Percentiles rank a stretch among this genome's conserved stretches.
Conservation (phyloP, 2,888 invertebrate genomes). For the Lucinisca nassula region DNA sequence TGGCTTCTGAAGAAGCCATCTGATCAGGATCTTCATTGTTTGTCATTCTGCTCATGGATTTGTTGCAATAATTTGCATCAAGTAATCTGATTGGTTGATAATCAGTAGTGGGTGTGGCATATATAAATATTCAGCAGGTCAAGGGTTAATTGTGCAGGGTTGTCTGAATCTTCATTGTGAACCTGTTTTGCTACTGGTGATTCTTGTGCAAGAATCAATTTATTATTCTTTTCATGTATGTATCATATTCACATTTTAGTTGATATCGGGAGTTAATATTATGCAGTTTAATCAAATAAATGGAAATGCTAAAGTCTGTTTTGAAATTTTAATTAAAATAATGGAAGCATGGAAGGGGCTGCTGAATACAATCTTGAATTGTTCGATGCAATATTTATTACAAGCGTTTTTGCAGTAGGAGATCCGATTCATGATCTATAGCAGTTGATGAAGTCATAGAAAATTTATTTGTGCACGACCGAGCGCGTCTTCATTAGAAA, state of each 20-base stretch:
- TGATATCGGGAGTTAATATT: not conserved
- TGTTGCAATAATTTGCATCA: too few relatives aligned
- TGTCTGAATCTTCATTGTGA: too few relatives aligned
- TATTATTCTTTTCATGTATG: conserved; percentile 6
- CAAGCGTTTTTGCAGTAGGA: not conserved
- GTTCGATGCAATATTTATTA: conserved; percentile 7
- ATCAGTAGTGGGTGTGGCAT: too few relatives aligned
- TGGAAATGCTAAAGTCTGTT: conserved; percentile 14
- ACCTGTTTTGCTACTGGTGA: too few relatives aligned
- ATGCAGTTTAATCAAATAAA: conserved; percentile 17
- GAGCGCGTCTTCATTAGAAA: not conserved
- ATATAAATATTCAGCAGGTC: too few relatives aligned
- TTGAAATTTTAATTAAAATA: conserved; percentile 44
- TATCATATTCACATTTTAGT: not conserved
- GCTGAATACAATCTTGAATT: not conserved
- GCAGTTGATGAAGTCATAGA: not conserved
- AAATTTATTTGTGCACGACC: not conserved
- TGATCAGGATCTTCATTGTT: too few relatives aligned
- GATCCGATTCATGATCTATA: not conserved
- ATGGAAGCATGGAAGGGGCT: not conserved
- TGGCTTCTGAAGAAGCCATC: too few relatives aligned
- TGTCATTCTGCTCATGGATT: too few relatives aligned
- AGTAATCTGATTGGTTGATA: too few relatives aligned
- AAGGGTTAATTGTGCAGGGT: too few relatives aligned
- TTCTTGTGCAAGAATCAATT: too few relatives aligned